These are phyloP conservation scores for Gryllus bimaculatus DNA, from an alignment of 1,140 invertebrate genomes.

Conservation along the genomic window DNA sequence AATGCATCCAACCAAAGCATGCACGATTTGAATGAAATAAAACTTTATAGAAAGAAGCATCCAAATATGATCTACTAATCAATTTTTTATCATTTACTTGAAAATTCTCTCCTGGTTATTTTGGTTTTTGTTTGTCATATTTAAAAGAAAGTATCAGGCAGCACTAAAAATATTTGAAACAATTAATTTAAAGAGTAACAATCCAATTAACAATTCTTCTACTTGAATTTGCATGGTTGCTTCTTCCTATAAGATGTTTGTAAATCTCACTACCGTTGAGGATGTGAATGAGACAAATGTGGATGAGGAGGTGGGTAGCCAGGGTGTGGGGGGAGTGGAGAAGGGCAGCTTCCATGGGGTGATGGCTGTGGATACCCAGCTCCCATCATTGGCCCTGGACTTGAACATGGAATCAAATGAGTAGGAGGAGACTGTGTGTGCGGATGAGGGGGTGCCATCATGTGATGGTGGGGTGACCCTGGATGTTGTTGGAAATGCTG, in stretches of 20 bases:
- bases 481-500: conserved; percentile 50
- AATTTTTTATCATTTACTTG: too few species aligned
- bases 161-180: too few species aligned
- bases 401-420: conserved; percentile 50
- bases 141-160: too few species aligned
- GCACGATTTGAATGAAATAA: neutral
- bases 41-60: too few species aligned
- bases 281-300: conserved; percentile 54
- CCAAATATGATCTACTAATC: too few species aligned
- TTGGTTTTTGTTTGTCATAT: too few species aligned
- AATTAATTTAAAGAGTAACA: too few species aligned
- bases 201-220: too few species aligned
- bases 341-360: conserved; percentile 38
- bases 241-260: too few species aligned
- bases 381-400: conserved; percentile 41
- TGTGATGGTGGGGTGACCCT: conserved; percentile 26
- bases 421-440: conserved; percentile 48
- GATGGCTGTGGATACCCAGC: conserved; percentile 41
- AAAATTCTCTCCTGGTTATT: too few species aligned
- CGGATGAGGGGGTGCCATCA: conserved; percentile 41
- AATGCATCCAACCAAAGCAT: neutral
- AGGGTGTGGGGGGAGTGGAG: conserved; percentile 46
- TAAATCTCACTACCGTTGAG: conserved; percentile 48
- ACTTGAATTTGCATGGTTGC: too few species aligned
- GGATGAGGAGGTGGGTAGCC: conserved; percentile 37